Percentiles rank a stretch among this genome's conserved stretches.
Evolutionary conservation across 2,113 vertebrate species (phyloP).

Genomic region (Acanthisitta chloris): DNA sequence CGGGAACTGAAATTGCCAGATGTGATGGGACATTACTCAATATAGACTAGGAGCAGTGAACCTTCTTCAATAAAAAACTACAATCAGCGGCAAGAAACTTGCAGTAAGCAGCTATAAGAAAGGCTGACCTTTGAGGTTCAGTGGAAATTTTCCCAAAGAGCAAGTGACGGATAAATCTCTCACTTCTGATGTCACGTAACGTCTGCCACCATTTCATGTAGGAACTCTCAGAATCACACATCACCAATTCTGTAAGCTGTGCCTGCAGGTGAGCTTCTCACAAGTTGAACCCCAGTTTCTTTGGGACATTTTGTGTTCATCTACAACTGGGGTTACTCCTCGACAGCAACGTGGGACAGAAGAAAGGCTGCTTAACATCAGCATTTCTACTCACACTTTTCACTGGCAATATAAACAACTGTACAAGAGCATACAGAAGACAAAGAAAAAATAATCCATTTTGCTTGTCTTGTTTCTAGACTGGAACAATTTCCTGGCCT

Average conservation of each 20-base stretch:
- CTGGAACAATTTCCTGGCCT: neutral
- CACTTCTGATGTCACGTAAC: neutral
- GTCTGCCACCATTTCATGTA: neutral
- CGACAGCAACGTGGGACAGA: neutral
- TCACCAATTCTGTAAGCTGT: neutral
- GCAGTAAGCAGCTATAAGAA: neutral
- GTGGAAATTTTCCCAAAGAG: neutral
- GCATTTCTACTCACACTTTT: neutral
- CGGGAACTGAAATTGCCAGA: neutral
- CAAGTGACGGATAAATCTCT: neutral
- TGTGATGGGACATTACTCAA: neutral
- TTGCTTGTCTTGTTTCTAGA: neutral
- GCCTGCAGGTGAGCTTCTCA: neutral
- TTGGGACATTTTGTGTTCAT: neutral
- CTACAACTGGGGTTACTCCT: neutral
- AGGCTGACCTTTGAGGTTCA: neutral
- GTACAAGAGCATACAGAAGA: neutral
- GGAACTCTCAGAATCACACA: neutral
- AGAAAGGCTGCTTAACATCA: neutral
- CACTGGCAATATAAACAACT: neutral
- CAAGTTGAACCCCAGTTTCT: neutral
- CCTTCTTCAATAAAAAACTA: neutral
- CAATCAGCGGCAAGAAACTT: neutral
- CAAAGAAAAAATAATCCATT: rapidly evolving
- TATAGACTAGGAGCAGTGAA: neutral